A percentile compares a stretch with the other conserved stretches of the same genome.
These are phyloP conservation scores for Calameuta idolon DNA, from an alignment of 2,888 invertebrate genomes.

Conservation along the genomic window DNA sequence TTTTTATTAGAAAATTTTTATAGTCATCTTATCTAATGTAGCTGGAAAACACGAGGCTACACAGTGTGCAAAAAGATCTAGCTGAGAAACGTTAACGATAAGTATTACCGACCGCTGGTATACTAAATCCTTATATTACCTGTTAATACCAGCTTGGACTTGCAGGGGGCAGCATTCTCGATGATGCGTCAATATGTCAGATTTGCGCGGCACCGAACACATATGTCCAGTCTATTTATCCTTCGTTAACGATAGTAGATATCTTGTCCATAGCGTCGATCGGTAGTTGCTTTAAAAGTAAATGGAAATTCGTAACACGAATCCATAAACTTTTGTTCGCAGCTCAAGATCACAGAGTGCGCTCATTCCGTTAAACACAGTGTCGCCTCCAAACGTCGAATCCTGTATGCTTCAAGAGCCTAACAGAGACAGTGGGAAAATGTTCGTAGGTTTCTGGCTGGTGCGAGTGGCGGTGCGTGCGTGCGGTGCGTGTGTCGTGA, in stretches of 20 bases:
- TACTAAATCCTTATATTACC: background rate
- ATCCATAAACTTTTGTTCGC: background rate
- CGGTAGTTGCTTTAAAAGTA: background rate
- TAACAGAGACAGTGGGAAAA: conserved; percentile 20
- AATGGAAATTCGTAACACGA: background rate
- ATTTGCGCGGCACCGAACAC: background rate
- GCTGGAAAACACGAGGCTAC: background rate
- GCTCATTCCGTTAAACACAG: background rate
- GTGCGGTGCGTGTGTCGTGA: conserved; percentile 43
- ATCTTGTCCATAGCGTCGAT: background rate
- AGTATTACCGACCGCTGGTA: background rate
- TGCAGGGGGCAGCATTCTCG: background rate
- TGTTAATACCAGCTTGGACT: background rate
- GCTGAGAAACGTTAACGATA: background rate
- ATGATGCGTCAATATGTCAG: background rate
- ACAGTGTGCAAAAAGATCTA: background rate
- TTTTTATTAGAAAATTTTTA: background rate
- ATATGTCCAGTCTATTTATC: background rate
- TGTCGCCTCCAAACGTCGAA: background rate
- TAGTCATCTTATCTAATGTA: background rate
- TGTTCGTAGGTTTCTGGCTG: conserved; percentile 45
- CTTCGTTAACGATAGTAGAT: background rate
- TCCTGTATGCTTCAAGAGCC: background rate
- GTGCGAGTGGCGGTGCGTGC: conserved; percentile 40
- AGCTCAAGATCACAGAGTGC: background rate